These are phyloP conservation scores for Aramus guarauna DNA, from an alignment of 2,113 vertebrate species.

Conservation along the genomic window DNA sequence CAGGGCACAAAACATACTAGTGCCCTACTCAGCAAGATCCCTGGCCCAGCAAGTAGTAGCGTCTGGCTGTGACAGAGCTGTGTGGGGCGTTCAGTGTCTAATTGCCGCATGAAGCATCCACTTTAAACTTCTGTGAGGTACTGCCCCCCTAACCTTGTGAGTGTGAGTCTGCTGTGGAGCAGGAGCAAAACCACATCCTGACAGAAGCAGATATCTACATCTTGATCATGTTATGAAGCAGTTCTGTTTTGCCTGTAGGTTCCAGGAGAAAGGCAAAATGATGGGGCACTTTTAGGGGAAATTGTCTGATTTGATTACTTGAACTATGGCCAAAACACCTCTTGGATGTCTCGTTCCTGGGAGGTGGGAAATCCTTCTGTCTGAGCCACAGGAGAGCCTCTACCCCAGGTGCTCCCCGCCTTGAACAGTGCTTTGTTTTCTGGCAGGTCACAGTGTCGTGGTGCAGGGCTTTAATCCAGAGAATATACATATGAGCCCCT, in stretches of 20 bases:
- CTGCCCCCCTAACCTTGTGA: not conserved
- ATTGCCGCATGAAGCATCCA: not conserved
- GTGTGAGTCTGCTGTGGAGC: not conserved
- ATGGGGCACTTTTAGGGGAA: not conserved
- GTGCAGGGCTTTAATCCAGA: not conserved
- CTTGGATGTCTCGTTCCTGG: not conserved
- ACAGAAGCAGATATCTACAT: not conserved
- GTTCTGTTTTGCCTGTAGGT: not conserved
- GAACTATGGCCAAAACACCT: not conserved
- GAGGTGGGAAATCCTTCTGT: not conserved
- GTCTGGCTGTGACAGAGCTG: not conserved
- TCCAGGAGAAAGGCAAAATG: not conserved
- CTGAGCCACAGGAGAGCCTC: not conserved
- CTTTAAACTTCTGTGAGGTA: not conserved
- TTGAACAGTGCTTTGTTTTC: not conserved
- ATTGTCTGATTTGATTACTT: not conserved
- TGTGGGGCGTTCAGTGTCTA: not conserved
- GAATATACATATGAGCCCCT: rapidly evolving
- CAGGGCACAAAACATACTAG: not conserved
- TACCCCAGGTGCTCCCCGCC: not conserved
- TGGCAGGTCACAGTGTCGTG: not conserved
- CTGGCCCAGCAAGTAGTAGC: not conserved
- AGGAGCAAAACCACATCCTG: not conserved
- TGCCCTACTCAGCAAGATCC: not conserved
- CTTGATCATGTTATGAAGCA: not conserved